phyloP scores from a whole-genome alignment of 2,113 vertebrate species.

The Catharus minimus region DNA sequence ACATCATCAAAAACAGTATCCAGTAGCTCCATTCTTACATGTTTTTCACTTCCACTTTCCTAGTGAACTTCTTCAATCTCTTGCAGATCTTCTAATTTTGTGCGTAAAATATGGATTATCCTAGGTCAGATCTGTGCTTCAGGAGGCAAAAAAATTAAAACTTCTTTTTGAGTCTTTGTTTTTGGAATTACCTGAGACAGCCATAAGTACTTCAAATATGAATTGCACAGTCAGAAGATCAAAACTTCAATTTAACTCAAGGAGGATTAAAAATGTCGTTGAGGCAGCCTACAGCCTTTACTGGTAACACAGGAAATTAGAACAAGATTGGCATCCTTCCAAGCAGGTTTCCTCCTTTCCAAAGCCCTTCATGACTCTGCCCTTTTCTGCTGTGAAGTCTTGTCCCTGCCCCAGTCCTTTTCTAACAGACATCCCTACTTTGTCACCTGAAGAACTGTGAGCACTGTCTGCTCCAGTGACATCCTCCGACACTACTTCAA shows the following conservation, averaged over 20 bases:
- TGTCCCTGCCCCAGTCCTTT: not conserved
- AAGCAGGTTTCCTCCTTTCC: not conserved
- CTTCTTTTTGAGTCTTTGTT: not conserved
- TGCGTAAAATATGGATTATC: not conserved
- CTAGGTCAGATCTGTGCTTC: not conserved
- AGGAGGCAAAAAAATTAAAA: not conserved
- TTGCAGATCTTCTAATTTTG: not conserved
- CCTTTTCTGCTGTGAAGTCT: not conserved
- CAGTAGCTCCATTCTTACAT: not conserved
- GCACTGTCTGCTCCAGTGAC: accelerated
- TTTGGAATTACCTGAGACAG: not conserved
- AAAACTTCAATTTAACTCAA: not conserved
- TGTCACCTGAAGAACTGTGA: not conserved
- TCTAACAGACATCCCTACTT: not conserved
- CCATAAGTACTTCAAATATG: not conserved
- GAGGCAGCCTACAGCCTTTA: not conserved
- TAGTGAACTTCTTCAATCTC: not conserved
- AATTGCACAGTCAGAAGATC: not conserved
- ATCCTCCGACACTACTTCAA: not conserved
- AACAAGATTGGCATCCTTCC: not conserved
- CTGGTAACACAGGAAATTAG: not conserved
- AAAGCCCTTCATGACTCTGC: not conserved
- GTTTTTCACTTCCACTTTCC: not conserved
- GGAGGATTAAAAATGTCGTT: not conserved
- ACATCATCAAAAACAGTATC: not conserved